Evolutionary conservation across 2,113 vertebrate genomes (phyloP), one percentile per base, ranked within the genome.

Genomic region (Microtus richardsoni): DNA sequence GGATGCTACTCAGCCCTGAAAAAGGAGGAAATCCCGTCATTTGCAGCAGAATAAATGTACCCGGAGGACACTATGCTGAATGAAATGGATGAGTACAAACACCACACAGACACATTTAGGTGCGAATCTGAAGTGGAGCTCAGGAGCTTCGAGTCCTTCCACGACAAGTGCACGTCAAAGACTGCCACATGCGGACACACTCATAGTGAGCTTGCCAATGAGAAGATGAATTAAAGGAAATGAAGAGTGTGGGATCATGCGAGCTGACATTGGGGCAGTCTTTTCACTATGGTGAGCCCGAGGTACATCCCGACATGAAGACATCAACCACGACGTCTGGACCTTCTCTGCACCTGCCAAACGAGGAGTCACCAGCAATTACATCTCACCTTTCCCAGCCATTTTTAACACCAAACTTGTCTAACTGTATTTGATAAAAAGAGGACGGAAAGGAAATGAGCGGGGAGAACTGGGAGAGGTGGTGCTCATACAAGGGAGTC

Each of bases 381-480:
- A n/a, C 49, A n/a, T 60, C 30, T 62, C 7, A 58, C 13, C 22
- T 86, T 86, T 77, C 9, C 19, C 54, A 7, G 41, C 89, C 21
- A 84, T 75, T 82, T 91, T 78, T 41, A 75, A 95, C 95, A 68
- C 60, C 44, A 78, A 90, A 89, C 74, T 39, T 73, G 36, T 24
- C 54, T 24, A 4, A 30, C 1, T 58, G 3, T 80, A 39, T 52
- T 21, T 90, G 75, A 60, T 60, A 39, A 41, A 14, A 39, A 47
- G 78, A 90, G 39, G 64, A 47, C 10, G 19, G n/a, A 79, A 89
- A 90, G 49, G 52, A 60, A 89, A 73, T 54, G 22, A 84, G 36
- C 21, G 49, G 6, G 26, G 77, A 79, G 80, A 83, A n/a, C 62
- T 14, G 77, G 60, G 30, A 93, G 39, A 44, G 30, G 52, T 0